phyloP scores from a whole-genome alignment of 2,113 vertebrate species.

The Cynoglossus semilaevis region DNA sequence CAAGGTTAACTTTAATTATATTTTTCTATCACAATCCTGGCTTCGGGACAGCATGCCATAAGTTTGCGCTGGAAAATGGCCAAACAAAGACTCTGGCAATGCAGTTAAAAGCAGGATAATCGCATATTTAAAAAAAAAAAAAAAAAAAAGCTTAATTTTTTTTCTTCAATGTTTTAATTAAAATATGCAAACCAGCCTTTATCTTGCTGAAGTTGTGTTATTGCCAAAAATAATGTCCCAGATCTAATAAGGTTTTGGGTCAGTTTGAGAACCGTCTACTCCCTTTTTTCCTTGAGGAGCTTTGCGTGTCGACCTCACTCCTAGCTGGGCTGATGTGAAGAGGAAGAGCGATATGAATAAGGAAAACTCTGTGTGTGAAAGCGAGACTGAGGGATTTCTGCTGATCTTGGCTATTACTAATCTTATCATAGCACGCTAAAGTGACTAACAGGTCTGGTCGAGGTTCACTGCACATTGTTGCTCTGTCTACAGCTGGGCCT shows the following conservation, averaged over 20 bases:
- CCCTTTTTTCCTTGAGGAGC: slow-evolving; percentile 21
- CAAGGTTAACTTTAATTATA: neutral
- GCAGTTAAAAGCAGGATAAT: too few relatives aligned
- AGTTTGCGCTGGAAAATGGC: slow-evolving; percentile 24
- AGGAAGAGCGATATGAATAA: slow-evolving; percentile 27
- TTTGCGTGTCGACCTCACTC: slow-evolving; percentile 21
- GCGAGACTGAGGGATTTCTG: slow-evolving; percentile 5
- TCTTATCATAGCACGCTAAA: slow-evolving; percentile 16
- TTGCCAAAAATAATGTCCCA: slow-evolving; percentile 9
- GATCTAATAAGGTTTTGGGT: slow-evolving; percentile 36
- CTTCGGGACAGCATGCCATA: slow-evolving; percentile 5
- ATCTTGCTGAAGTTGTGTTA: slow-evolving; percentile 2
- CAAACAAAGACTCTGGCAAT: slow-evolving; percentile 19
- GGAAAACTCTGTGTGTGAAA: slow-evolving; percentile 13
- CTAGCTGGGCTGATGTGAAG: slow-evolving; percentile 20
- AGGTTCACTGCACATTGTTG: slow-evolving; percentile 43
- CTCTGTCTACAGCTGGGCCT: slow-evolving; percentile 11
- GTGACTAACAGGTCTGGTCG: slow-evolving; percentile 23
- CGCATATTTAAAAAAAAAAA: too few relatives aligned
- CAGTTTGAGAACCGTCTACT: slow-evolving; percentile 29
- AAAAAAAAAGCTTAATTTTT: too few relatives aligned
- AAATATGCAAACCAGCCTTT: slow-evolving; percentile 3
- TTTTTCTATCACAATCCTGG: slow-evolving; percentile 12
- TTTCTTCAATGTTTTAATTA: neutral
- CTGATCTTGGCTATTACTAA: slow-evolving; percentile 24